Conservation (phyloP, 2,888 invertebrate genomes). For the Acrobasis suavella region DNA sequence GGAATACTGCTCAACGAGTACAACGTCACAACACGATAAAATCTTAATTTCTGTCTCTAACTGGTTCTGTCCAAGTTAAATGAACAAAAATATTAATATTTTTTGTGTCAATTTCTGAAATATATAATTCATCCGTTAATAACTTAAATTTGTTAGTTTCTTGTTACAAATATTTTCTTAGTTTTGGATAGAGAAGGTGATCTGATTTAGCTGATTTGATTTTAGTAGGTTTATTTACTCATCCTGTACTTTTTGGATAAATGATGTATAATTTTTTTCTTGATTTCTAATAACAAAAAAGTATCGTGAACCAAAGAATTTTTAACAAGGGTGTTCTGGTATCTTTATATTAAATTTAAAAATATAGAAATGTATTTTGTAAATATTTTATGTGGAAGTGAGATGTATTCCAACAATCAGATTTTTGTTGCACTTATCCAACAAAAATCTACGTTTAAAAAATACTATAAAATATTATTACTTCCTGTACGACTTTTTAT, state of each 20-base stretch:
- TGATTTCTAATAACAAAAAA: too few species aligned
- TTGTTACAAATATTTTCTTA: too few species aligned
- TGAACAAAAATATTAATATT: slow-evolving; percentile 29
- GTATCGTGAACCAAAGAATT: too few species aligned
- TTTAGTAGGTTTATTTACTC: too few species aligned
- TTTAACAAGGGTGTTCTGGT: too few species aligned
- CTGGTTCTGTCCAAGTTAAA: slow-evolving; percentile 47
- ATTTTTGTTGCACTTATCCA: neutral
- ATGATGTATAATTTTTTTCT: too few species aligned
- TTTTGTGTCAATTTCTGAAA: slow-evolving; percentile 1
- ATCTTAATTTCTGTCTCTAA: slow-evolving; percentile 69
- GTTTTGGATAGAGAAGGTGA: too few species aligned
- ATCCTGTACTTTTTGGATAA: too few species aligned
- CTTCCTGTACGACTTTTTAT: slow-evolving; percentile 38
- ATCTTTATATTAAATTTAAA: too few species aligned
- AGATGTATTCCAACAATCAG: neutral
- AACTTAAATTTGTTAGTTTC: neutral
- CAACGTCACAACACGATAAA: slow-evolving; percentile 55
- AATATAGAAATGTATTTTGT: too few species aligned
- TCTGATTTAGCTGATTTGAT: too few species aligned
- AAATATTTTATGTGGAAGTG: too few species aligned
- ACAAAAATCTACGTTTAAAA: neutral
- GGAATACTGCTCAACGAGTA: slow-evolving; percentile 40
- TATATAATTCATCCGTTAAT: neutral
- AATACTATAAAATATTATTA: slow-evolving; percentile 30